phyloP scores from a whole-genome alignment of 2,888 invertebrate genomes.

The Ormyrus labotus region DNA sequence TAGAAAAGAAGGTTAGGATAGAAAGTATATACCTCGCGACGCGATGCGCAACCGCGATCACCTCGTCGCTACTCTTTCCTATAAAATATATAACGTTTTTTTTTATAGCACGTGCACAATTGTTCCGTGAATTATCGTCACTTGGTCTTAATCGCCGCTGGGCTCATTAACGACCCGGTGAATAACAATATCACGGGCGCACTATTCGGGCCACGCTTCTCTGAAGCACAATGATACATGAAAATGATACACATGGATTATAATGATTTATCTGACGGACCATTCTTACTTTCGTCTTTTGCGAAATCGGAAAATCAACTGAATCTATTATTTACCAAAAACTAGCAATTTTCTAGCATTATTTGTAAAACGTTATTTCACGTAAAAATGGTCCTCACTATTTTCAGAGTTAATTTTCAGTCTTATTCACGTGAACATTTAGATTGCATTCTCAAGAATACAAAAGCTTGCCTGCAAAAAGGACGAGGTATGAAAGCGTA shows the following conservation, averaged over 20 bases:
- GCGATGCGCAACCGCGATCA: constrained; percentile 53
- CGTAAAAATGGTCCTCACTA: constrained; percentile 6
- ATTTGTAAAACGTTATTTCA: neutral
- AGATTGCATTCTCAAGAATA: too few relatives aligned
- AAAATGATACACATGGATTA: constrained; percentile 48
- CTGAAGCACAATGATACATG: constrained; percentile 53
- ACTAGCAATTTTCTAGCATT: too few relatives aligned
- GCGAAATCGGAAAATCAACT: too few relatives aligned
- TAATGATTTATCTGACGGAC: constrained; percentile 13
- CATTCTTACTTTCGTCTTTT: too few relatives aligned
- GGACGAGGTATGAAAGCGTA: too few relatives aligned
- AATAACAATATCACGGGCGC: constrained; percentile 41
- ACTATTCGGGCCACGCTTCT: constrained; percentile 40
- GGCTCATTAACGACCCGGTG: constrained; percentile 49
- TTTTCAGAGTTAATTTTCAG: constrained; percentile 22
- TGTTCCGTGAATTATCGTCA: constrained; percentile 35
- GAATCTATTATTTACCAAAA: neutral
- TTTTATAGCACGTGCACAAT: constrained; percentile 9
- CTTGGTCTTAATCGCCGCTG: constrained; percentile 41
- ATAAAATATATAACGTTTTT: constrained; percentile 39
- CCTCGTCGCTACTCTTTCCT: constrained; percentile 52
- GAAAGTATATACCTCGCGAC: constrained; percentile 55
- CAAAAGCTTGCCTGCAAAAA: too few relatives aligned
- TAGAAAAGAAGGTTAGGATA: constrained; percentile 36
- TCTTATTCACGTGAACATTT: too few relatives aligned